A percentile compares a stretch with the other conserved stretches of the same genome.
Evolutionary conservation across 2,113 vertebrate species (phyloP).

Genomic region (Zosterops hypoxanthus): DNA sequence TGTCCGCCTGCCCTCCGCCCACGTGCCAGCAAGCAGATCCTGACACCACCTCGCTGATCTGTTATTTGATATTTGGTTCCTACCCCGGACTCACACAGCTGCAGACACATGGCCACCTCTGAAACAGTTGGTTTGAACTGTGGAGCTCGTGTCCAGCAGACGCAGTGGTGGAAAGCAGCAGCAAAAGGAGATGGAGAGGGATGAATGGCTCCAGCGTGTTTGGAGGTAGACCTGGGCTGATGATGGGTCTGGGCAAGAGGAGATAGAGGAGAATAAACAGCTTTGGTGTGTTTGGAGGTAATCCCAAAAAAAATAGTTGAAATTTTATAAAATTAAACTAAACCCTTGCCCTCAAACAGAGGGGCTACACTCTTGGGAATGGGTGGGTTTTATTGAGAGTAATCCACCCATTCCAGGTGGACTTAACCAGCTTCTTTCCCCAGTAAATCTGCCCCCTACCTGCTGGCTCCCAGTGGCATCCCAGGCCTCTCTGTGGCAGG

Average conservation of each 20-base stretch:
- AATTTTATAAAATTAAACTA: background rate
- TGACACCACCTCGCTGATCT: background rate
- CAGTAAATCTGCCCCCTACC: background rate
- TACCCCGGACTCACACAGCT: background rate
- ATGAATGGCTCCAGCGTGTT: background rate
- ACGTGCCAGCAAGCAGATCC: background rate
- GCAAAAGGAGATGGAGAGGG: background rate
- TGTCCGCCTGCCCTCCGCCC: background rate
- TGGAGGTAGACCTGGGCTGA: background rate
- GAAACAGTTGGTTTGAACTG: background rate
- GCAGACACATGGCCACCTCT: background rate
- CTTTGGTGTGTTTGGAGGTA: background rate
- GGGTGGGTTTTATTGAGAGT: background rate
- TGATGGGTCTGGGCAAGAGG: background rate
- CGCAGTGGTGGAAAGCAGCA: background rate
- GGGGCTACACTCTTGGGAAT: background rate
- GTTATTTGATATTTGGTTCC: background rate
- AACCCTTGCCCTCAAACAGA: background rate
- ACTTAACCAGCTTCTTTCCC: background rate
- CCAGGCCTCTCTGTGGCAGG: accelerated
- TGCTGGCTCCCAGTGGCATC: accelerated
- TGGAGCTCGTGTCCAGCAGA: background rate
- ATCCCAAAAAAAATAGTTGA: background rate
- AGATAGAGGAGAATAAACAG: background rate
- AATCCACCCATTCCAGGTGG: background rate